phyloP scores from a whole-genome alignment of 2,888 invertebrate genomes.

The Hydraecia micacea region DNA sequence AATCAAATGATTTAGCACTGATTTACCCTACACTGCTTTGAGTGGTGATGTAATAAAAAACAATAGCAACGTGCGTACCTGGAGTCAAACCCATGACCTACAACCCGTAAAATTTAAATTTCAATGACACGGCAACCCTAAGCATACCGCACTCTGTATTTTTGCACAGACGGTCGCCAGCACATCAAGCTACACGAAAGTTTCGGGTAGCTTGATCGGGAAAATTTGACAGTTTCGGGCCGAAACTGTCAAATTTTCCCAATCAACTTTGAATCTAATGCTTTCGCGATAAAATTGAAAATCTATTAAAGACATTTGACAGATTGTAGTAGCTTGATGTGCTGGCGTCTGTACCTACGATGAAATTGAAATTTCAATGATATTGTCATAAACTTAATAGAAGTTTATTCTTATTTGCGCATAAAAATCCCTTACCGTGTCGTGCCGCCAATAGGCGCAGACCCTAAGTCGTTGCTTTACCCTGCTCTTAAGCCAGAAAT shows the following conservation, averaged over 20 bases:
- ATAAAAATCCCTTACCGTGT: too few species aligned
- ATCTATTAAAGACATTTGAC: too few species aligned
- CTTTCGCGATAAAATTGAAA: too few species aligned
- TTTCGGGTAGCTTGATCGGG: too few species aligned
- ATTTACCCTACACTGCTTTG: background rate
- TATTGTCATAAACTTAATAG: background rate
- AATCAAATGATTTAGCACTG: background rate
- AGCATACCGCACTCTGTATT: background rate
- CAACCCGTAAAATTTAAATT: background rate
- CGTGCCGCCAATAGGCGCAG: background rate
- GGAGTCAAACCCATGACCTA: background rate
- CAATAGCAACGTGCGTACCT: background rate
- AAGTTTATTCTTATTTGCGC: background rate
- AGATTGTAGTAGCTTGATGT: too few species aligned
- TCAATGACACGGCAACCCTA: background rate
- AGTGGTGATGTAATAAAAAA: background rate
- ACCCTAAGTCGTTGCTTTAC: too few species aligned
- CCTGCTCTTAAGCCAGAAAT: background rate
- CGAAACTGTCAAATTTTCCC: too few species aligned
- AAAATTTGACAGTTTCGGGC: too few species aligned
- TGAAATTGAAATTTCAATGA: background rate
- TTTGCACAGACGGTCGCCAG: too few species aligned
- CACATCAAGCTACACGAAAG: too few species aligned
- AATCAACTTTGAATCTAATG: too few species aligned
- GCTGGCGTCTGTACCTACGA: background rate